These are phyloP conservation scores for Hippocampus barbouri DNA, from an alignment of 2,113 vertebrate species.

Conservation along the genomic window DNA sequence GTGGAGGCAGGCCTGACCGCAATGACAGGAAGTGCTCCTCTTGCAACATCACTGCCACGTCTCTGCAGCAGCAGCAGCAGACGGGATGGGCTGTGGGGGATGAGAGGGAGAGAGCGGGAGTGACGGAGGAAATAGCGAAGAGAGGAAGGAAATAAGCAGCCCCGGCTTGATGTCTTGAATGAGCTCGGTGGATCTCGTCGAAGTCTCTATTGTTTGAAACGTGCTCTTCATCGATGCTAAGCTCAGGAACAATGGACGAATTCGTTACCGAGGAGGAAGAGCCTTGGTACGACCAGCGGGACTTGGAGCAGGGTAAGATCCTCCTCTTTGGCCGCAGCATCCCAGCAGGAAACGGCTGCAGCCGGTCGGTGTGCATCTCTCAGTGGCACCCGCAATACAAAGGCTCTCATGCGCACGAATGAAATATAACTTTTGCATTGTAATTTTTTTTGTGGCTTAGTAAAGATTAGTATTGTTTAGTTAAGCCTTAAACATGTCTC, in stretches of 20 bases:
- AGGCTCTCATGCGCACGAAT: constrained; percentile 15
- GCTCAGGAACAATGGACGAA: constrained; percentile 86
- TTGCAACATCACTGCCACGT: constrained; percentile 62
- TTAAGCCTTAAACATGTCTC: not conserved
- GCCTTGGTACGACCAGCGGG: constrained; percentile 95
- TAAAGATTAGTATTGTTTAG: not conserved
- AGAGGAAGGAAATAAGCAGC: constrained; percentile 32
- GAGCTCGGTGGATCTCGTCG: constrained; percentile 16
- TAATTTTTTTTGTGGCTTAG: not conserved
- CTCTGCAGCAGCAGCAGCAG: constrained; percentile 11
- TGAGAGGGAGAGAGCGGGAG: constrained; percentile 40
- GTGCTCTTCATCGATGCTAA: constrained; percentile 63
- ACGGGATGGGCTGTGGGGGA: constrained; percentile 21
- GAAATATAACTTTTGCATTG: not conserved
- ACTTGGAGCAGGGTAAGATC: constrained; percentile 91
- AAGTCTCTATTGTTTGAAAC: constrained; percentile 35
- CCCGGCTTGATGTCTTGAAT: constrained; percentile 2
- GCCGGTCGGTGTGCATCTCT: constrained; percentile 22
- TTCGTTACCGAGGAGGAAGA: constrained; percentile 93
- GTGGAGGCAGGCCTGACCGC: not conserved
- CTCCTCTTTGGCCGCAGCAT: constrained; percentile 38
- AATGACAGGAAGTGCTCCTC: constrained; percentile 21
- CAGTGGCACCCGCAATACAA: constrained; percentile 36
- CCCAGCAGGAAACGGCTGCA: constrained; percentile 18
- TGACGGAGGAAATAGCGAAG: constrained; percentile 23